A percentile compares a stretch with the other conserved stretches of the same genome.
phyloP scores from a whole-genome alignment of 2,888 invertebrate species.

The Mimumesa dahlbomi region DNA sequence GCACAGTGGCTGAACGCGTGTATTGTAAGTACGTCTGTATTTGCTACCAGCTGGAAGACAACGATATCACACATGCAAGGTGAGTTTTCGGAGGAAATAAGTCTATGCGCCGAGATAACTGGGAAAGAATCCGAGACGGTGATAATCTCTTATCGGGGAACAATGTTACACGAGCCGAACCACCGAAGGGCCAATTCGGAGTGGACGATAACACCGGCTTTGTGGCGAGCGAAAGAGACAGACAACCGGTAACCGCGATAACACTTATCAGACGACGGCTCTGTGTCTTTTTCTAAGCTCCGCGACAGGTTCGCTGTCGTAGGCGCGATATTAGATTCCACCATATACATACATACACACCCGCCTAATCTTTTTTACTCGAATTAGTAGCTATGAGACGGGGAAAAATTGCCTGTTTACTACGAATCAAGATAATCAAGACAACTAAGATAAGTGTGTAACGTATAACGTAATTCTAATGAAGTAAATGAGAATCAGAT shows the following conservation, averaged over 20 bases:
- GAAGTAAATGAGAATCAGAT: too few relatives aligned
- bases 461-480: too few relatives aligned
- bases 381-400: too few relatives aligned
- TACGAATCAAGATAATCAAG: too few relatives aligned
- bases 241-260: constrained; percentile 35
- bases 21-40: neutral
- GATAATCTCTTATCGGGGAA: constrained; percentile 19
- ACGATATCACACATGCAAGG: neutral
- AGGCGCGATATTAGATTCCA: neutral
- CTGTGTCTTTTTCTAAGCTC: neutral
- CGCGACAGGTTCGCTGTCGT: constrained; percentile 3
- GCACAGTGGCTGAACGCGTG: neutral
- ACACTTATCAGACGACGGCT: constrained; percentile 28
- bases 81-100: neutral
- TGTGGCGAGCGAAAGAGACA: constrained; percentile 8
- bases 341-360: too few relatives aligned
- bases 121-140: neutral
- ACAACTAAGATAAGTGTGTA: too few relatives aligned
- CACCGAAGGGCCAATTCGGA: constrained; percentile 17
- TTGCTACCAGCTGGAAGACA: neutral
- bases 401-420: too few relatives aligned
- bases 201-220: constrained; percentile 15
- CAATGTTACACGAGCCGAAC: constrained; percentile 13
- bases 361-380: too few relatives aligned
- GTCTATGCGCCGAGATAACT: neutral